Percentiles rank a stretch among this genome's conserved stretches.
These are phyloP conservation scores for Cabera pusaria DNA, from an alignment of 2,888 invertebrate species.

Conservation along the genomic window DNA sequence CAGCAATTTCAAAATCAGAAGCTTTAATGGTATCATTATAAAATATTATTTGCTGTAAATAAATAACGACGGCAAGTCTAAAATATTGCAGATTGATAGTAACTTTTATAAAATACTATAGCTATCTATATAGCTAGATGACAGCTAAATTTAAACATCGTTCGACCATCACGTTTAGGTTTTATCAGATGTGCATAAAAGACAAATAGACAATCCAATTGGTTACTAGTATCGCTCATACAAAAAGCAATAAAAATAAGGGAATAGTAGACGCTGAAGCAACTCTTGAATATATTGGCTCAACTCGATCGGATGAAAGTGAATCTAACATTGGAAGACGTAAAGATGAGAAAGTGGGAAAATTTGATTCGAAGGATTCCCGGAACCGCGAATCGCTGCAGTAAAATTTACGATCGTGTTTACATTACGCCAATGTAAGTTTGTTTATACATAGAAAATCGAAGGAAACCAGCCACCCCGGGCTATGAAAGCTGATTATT, in stretches of 20 bases:
- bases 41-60: too few relatives aligned
- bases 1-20: neutral
- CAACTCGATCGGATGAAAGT: constrained; percentile 24
- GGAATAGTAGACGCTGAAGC: constrained; percentile 3
- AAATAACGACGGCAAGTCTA: too few relatives aligned
- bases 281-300: constrained; percentile 12
- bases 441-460: constrained; percentile 71
- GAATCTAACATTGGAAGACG: constrained; percentile 31
- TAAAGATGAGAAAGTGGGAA: constrained; percentile 33
- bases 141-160: too few relatives aligned
- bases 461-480: constrained; percentile 59
- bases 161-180: too few relatives aligned
- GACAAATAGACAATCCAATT: neutral
- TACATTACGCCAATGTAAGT: constrained; percentile 67
- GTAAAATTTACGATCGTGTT: constrained; percentile 75
- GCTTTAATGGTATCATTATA: too few relatives aligned
- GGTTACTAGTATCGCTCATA: constrained; percentile 9
- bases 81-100: too few relatives aligned
- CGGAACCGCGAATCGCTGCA: constrained; percentile 53
- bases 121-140: too few relatives aligned
- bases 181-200: too few relatives aligned
- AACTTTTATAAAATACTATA: too few relatives aligned
- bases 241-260: constrained; percentile 19
- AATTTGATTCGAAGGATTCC: constrained; percentile 64
- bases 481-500: constrained; percentile 66